Evolutionary conservation across 2,888 invertebrate species (phyloP), one percentile per base, ranked within the genome.

Genomic region (Amphimallon solstitiale): DNA sequence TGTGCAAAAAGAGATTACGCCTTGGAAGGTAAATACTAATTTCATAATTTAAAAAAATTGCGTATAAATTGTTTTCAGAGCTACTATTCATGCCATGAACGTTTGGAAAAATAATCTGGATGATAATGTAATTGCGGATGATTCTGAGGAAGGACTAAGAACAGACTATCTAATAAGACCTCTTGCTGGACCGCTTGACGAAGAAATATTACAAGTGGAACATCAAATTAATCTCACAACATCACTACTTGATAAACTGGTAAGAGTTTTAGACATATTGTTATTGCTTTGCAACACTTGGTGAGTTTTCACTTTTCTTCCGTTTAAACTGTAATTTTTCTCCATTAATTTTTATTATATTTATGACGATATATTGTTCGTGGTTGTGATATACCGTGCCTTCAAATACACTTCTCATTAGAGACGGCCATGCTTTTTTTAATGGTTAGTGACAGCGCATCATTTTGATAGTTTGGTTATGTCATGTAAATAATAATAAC

Each of bases 161-260:
- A 0, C 61, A 46, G 35, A 48, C 7, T 37, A 49, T 40, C 9
- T 40, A 49, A 40, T 17, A 23, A 15, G 10, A 7, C 12, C 21
- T 38, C 49, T 38, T 38, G 9, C 4, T 6, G 62, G 49, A 3
- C 38, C 62, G 1, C 12, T 62, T 21, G 48, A 62, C 46, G 62
- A 62, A 38, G 62, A 62, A 62, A 46, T 64, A 5, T 5, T 46
- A n/a, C 43, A 54, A 37, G 14, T 64, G 21, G 54, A 64, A 46
- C 14, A 64, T 21, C 63, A 64, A 23, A 34, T 64, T 35, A 34
- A 52, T 0, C 54, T 54, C 2, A 56, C 63, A 0, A 52, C 34
- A 21, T 35, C 23, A 2, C 46, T 64, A 12, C 54, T 64, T 35
- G 54, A 52, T 46, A 45, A 37, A 17, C 21, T 64, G 9, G 63